Base-by-base conservation (phyloP, 1,140 invertebrate genomes). In the Drosophila grimshawi region DNA sequence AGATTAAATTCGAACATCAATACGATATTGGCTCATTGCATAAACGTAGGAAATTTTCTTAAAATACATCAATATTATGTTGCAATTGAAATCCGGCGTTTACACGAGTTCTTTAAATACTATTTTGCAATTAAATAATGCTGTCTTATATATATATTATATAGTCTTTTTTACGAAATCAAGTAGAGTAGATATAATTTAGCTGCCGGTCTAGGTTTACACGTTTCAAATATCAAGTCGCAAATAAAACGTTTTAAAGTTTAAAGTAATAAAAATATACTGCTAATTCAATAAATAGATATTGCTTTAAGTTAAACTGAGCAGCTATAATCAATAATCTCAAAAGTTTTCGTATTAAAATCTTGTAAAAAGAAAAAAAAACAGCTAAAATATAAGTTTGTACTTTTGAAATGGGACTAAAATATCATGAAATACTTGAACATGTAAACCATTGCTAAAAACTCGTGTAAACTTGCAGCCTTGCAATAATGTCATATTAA, bases 41-140 rank as follows among this genome's bases (percentile, higher is more conserved):
- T 62, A 53, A 61, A 68, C 57, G 19, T 35, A 61, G 57, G 19
- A 61, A 35, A 19, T 19, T 19, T 19, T 19, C 51, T 64, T 45
- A 49, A n/a, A 48, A 33, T 57, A 59, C 43, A 59, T 30, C 27
- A 43, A 59, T 45, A 59, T 3, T 39, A 19, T 19, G 19, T 55
- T 55, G 8, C 8, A 33, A 64, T 45, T 65, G 43, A 56, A 65
- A 55, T 27, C 11, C 7, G 3, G 33, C 19, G 27, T 49, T 59
- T 49, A 53, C 66, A 68, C 57, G 39, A 62, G 48, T 33, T 35
- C 7, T n/a, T 6, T 7, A 56, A 45, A 32, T 41, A 45, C 32
- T 41, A 53, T n/a, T 32, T 43, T 56, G 5, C 35, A 56, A 35
- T 41, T 41, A 27, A 59, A n/a, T 59, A 19, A 30, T 19, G 5